These are phyloP conservation scores for Neomorphus geoffroyi DNA, from an alignment of 2,797 vertebrate genomes.

Conservation along the genomic window DNA sequence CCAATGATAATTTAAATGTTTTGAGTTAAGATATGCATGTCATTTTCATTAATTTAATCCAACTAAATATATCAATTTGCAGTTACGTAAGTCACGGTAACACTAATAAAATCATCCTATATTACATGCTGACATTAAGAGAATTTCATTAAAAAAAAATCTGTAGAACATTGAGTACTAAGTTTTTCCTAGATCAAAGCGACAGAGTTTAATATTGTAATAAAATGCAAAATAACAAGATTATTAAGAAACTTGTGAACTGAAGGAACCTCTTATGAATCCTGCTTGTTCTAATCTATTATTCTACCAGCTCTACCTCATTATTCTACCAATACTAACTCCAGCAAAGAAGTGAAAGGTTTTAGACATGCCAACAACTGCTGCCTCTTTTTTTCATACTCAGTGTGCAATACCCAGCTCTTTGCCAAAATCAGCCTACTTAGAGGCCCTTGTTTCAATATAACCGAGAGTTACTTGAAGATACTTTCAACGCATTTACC, in stretches of 20 bases:
- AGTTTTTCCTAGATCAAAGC: background rate
- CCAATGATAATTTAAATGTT: background rate
- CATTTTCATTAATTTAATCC: background rate
- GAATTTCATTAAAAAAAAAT: background rate
- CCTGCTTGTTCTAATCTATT: background rate
- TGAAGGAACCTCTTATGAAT: background rate
- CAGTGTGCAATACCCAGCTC: background rate
- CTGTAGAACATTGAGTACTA: background rate
- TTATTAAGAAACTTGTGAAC: background rate
- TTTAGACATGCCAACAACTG: background rate
- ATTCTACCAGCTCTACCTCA: background rate
- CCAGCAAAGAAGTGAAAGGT: background rate
- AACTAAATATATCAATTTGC: background rate
- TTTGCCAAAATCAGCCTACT: background rate
- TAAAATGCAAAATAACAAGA: background rate
- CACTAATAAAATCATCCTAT: accelerated
- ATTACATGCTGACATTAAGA: background rate
- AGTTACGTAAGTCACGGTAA: background rate
- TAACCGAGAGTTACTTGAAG: background rate
- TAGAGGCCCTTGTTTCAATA: background rate
- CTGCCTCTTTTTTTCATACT: background rate
- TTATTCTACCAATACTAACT: background rate
- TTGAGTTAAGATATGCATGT: no score
- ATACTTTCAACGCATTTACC: background rate
- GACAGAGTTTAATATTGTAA: background rate